Evolutionary conservation across 2,888 invertebrate genomes (phyloP).

Genomic region (Eupeodes latifasciatus): DNA sequence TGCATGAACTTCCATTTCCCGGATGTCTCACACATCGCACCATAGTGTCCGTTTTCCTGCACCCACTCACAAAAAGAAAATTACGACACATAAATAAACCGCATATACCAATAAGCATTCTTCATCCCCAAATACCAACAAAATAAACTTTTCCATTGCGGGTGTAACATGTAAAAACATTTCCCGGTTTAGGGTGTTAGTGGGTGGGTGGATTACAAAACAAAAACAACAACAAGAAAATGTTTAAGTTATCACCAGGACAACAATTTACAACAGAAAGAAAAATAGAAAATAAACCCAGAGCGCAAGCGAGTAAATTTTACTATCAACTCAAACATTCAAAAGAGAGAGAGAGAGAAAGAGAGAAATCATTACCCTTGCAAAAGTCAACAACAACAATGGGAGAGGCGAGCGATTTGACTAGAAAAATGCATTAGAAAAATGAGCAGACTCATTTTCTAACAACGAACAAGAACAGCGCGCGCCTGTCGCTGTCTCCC

Average conservation of each 20-base stretch:
- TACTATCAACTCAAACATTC: slow-evolving; percentile 62
- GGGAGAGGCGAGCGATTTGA: slow-evolving; percentile 39
- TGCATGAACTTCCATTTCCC: slow-evolving; percentile 7
- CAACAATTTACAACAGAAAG: slow-evolving; percentile 71
- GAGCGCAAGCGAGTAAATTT: slow-evolving; percentile 61
- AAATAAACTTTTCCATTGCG: slow-evolving; percentile 31
- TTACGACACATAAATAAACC: slow-evolving; percentile 41
- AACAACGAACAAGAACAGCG: slow-evolving; percentile 48
- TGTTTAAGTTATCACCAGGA: slow-evolving; percentile 61
- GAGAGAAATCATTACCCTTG: not conserved
- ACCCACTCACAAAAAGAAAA: slow-evolving; percentile 15
- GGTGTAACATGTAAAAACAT: slow-evolving; percentile 59
- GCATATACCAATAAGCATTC: not conserved
- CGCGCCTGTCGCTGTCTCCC: slow-evolving; percentile 29
- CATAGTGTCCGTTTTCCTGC: slow-evolving; percentile 10
- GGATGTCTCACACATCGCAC: slow-evolving; percentile 44
- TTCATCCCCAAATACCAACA: slow-evolving; percentile 27
- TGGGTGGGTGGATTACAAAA: slow-evolving; percentile 53
- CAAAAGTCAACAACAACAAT: slow-evolving; percentile 71
- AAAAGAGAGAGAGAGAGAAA: not conserved
- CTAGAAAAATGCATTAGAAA: slow-evolving; percentile 28
- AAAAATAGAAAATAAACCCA: slow-evolving; percentile 48
- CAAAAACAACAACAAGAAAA: slow-evolving; percentile 19
- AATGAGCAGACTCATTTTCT: slow-evolving; percentile 32
- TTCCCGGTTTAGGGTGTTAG: slow-evolving; percentile 56